phyloP scores from a whole-genome alignment of 1,140 invertebrate genomes.

The Drosophila albomicans region DNA sequence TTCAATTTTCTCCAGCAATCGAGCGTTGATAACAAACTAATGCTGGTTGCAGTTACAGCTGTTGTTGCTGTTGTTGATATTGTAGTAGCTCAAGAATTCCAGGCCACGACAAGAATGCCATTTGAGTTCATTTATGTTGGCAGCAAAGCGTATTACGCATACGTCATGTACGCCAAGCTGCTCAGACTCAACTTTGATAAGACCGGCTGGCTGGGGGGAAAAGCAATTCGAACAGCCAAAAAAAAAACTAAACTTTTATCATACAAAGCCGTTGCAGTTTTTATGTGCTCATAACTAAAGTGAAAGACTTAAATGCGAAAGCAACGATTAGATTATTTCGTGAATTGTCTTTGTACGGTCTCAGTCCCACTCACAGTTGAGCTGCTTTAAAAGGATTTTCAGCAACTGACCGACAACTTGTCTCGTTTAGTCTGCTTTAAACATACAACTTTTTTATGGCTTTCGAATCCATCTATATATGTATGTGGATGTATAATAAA shows the following conservation, averaged over 20 bases:
- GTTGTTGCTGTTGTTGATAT: constrained; percentile 9
- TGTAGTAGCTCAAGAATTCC: constrained; percentile 31
- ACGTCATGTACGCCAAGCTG: constrained; percentile 31
- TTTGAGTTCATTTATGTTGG: constrained; percentile 38
- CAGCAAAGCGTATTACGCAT: constrained; percentile 32
- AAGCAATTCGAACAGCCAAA: constrained; percentile 3
- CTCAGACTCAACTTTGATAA: constrained; percentile 13
- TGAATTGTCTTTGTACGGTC: neutral
- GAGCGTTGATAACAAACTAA: constrained; percentile 81
- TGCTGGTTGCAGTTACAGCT: constrained; percentile 62
- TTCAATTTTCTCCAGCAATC: constrained; percentile 81
- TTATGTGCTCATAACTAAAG: constrained; percentile 18
- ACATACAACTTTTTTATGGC: neutral
- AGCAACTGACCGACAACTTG: neutral
- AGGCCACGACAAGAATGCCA: constrained; percentile 36
- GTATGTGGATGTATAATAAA: neutral
- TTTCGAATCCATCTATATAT: neutral
- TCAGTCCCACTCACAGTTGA: neutral
- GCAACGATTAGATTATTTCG: neutral
- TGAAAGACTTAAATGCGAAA: neutral
- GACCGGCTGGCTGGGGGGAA: neutral
- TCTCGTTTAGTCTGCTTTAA: neutral
- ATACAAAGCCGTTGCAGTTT: constrained; percentile 3
- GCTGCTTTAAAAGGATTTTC: neutral
- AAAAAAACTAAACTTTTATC: neutral